These are phyloP conservation scores for Hesperophylax magnus DNA, from an alignment of 1,140 invertebrate species.

Conservation along the genomic window DNA sequence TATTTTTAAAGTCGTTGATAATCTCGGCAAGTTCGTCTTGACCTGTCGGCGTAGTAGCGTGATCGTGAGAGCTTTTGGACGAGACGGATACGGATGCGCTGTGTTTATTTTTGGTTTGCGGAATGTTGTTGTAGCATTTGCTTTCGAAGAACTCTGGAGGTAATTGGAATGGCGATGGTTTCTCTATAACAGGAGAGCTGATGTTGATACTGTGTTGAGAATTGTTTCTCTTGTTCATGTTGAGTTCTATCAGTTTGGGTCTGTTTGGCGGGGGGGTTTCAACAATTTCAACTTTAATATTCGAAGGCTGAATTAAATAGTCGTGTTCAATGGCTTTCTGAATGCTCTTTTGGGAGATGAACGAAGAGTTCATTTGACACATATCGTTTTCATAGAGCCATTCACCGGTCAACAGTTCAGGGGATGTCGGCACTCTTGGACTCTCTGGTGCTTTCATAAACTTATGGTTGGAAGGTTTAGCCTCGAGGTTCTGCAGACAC, in stretches of 20 bases:
- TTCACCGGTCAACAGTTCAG: constrained; percentile 30
- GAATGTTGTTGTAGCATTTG: constrained; percentile 37
- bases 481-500: constrained; percentile 67
- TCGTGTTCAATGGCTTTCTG: constrained; percentile 71
- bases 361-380: constrained; percentile 39
- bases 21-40: constrained; percentile 88
- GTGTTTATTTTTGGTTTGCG: constrained; percentile 31
- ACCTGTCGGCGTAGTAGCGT: constrained; percentile 60
- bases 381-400: constrained; percentile 55
- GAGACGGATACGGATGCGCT: constrained; percentile 19
- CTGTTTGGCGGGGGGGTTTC: constrained; percentile 64
- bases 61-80: constrained; percentile 47
- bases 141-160: constrained; percentile 42
- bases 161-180: constrained; percentile 65
- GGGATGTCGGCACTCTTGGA: constrained; percentile 48
- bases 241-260: constrained; percentile 62
- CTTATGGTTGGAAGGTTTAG: constrained; percentile 56
- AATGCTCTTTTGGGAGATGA: constrained; percentile 61
- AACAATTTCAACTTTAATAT: constrained; percentile 70
- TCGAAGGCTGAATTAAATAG: constrained; percentile 74
- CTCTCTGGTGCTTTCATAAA: constrained; percentile 56
- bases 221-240: constrained; percentile 11
- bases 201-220: background rate
- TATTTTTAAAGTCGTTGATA: constrained; percentile 91
- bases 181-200: constrained; percentile 62